These are phyloP conservation scores for Molossus alvarezi DNA, from an alignment of 2,797 vertebrate genomes.

Conservation along the genomic window DNA sequence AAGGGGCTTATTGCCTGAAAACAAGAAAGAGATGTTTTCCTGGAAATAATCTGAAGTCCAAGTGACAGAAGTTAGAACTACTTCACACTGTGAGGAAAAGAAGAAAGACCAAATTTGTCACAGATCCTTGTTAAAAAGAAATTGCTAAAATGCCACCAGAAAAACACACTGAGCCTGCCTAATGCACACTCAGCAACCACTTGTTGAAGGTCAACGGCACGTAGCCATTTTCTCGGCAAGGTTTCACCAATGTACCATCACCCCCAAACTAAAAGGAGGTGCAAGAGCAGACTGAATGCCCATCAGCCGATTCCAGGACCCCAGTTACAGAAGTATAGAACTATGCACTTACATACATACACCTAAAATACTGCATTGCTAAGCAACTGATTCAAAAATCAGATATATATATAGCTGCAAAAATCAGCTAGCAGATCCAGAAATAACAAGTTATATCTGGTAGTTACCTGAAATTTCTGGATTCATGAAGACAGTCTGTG, in stretches of 20 bases:
- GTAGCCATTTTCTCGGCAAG: not conserved
- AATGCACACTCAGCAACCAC: not conserved
- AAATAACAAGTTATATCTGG: not conserved
- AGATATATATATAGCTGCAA: not conserved
- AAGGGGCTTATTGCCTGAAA: not conserved
- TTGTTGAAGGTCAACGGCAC: not conserved
- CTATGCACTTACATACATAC: not conserved
- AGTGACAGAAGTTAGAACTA: conserved; percentile 37
- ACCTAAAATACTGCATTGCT: conserved; percentile 31
- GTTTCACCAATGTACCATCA: not conserved
- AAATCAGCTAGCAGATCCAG: not conserved
- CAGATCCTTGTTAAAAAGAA: not conserved
- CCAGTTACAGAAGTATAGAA: not conserved
- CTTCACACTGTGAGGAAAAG: not conserved
- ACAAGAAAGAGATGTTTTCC: not conserved
- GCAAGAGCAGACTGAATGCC: not conserved
- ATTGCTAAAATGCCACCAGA: not conserved
- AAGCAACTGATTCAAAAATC: conserved; percentile 58
- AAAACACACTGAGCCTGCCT: not conserved
- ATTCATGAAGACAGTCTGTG: not conserved
- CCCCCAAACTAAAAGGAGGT: not conserved
- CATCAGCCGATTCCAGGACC: conserved; percentile 32
- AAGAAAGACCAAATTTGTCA: not conserved
- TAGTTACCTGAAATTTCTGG: conserved; percentile 58
- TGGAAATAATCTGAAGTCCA: conserved; percentile 10